Evolutionary conservation across 1,140 invertebrate species (phyloP).

Genomic region (Papilio polytes): DNA sequence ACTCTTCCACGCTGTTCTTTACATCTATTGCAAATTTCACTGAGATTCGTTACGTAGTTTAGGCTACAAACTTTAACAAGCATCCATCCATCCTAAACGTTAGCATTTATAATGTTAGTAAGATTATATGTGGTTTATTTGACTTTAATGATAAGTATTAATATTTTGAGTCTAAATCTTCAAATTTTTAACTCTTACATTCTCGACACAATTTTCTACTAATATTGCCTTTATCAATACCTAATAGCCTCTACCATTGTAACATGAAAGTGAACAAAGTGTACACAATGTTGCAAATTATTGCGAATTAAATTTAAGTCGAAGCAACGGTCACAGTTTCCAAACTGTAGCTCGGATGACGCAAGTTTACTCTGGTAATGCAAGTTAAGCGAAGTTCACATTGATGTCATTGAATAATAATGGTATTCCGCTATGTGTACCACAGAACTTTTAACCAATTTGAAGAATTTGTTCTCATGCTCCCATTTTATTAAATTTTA

Average conservation of each 20-base stretch:
- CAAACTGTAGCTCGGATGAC: conserved; percentile 15
- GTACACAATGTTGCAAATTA: conserved; percentile 15
- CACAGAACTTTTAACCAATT: not conserved
- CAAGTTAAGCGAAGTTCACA: conserved; percentile 7
- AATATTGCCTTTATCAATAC: not conserved
- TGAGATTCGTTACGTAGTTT: too few relatives aligned
- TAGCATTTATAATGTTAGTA: too few relatives aligned
- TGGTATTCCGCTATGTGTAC: not conserved
- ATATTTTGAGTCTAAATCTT: too few relatives aligned
- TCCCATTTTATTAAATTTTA: not conserved
- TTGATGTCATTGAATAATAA: not conserved
- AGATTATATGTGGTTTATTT: too few relatives aligned
- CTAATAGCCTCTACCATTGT: not conserved
- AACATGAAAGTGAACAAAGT: not conserved
- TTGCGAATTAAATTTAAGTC: conserved; percentile 24
- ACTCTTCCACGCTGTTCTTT: too few relatives aligned
- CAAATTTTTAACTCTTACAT: too few relatives aligned
- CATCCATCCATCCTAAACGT: too few relatives aligned
- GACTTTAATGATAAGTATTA: too few relatives aligned
- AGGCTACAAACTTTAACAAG: too few relatives aligned
- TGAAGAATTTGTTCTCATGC: not conserved
- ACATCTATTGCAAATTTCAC: too few relatives aligned
- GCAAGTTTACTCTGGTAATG: not conserved
- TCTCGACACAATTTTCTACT: too few relatives aligned
- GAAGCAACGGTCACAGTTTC: conserved; percentile 26